Evolutionary conservation across 2,797 vertebrate species (phyloP).

Genomic region (Naso thynnoides): DNA sequence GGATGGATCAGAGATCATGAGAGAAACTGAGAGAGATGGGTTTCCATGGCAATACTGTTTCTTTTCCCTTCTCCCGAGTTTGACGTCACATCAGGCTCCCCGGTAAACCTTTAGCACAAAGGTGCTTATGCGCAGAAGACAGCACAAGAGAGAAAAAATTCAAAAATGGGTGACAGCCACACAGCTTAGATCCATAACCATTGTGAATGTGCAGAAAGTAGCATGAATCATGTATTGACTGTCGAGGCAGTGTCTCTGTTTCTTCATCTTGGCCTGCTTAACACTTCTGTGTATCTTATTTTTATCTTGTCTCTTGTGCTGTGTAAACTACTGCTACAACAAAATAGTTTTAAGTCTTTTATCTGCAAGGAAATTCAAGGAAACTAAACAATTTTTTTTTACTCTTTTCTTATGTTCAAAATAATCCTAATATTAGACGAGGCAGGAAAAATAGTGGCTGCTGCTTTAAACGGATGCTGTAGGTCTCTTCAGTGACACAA

Average conservation of each 20-base stretch:
- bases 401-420: neutral
- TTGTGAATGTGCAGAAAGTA: conserved; percentile 6
- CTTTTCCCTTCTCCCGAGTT: conserved; percentile 51
- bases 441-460: neutral
- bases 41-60: conserved; percentile 83
- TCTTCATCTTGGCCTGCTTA: neutral
- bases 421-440: neutral
- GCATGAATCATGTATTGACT: conserved; percentile 12
- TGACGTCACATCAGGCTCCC: conserved; percentile 77
- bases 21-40: conserved; percentile 73
- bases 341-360: neutral
- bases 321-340: neutral
- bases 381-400: neutral
- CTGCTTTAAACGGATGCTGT: neutral
- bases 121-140: conserved; percentile 44
- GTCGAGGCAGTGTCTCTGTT: neutral
- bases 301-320: neutral
- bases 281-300: neutral
- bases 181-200: conserved; percentile 36
- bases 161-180: conserved; percentile 7
- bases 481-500: too few species aligned
- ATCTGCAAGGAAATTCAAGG: neutral
- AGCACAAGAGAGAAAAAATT: conserved; percentile 22
- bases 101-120: conserved; percentile 72
- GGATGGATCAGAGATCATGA: conserved; percentile 61